These are phyloP conservation scores for Cygnus buccinator DNA, from an alignment of 2,113 vertebrate species.

Conservation along the genomic window DNA sequence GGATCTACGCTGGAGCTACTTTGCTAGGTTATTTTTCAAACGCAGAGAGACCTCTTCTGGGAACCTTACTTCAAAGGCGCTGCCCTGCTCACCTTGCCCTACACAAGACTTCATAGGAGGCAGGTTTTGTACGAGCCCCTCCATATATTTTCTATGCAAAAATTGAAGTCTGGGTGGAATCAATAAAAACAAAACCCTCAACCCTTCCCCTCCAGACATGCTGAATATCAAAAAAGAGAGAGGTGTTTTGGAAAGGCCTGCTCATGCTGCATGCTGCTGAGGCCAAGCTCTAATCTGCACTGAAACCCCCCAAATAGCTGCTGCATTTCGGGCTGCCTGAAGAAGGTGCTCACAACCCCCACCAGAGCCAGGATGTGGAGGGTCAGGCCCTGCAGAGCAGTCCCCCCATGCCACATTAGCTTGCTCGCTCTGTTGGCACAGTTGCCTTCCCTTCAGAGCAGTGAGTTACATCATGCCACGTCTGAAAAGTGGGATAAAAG, in stretches of 20 bases:
- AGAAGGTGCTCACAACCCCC: neutral
- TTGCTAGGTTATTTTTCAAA: neutral
- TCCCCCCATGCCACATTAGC: neutral
- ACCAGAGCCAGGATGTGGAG: rapidly evolving
- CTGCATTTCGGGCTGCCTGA: neutral
- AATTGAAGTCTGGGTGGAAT: neutral
- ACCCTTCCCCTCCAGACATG: neutral
- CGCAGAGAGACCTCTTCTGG: rapidly evolving
- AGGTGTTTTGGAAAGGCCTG: neutral
- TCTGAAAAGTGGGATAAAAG: slow-evolving; percentile 33
- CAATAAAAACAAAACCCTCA: neutral
- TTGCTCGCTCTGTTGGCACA: neutral
- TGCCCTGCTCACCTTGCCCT: neutral
- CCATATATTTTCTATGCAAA: neutral
- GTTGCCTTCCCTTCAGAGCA: slow-evolving; percentile 3
- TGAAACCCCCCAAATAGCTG: neutral
- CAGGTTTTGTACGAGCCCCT: neutral
- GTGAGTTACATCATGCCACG: neutral
- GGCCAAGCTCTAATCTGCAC: neutral
- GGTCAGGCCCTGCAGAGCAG: neutral
- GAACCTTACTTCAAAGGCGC: neutral
- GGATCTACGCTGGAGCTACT: neutral
- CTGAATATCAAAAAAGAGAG: rapidly evolving
- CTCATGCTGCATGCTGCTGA: neutral
- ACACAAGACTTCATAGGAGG: neutral